phyloP scores from a whole-genome alignment of 1,140 invertebrate species.

The Leptopilina boulardi region DNA sequence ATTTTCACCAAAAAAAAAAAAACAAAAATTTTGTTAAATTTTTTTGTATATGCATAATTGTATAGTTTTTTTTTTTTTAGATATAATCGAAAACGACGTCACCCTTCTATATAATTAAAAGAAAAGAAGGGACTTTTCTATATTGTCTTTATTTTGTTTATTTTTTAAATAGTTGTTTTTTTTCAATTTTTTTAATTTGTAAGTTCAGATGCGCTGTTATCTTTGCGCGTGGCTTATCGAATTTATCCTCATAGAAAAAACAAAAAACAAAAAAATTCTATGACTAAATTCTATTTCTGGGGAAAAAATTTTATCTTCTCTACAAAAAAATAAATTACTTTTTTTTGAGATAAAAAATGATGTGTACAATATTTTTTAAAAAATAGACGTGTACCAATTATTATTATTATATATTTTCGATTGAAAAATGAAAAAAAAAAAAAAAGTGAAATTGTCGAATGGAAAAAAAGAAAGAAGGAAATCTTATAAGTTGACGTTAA shows the following conservation, averaged over 20 bases:
- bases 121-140: background rate
- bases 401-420: too few relatives aligned
- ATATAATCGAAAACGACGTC: background rate
- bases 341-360: slow-evolving; percentile 5
- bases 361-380: slow-evolving; percentile 18
- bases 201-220: background rate
- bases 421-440: background rate
- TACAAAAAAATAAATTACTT: background rate
- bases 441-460: background rate
- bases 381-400: slow-evolving; percentile 7
- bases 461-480: background rate
- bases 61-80: slow-evolving; percentile 8
- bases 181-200: background rate
- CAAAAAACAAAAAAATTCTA: background rate
- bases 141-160: background rate
- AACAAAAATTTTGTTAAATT: too few relatives aligned
- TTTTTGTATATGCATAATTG: slow-evolving; percentile 22
- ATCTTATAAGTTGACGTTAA: background rate
- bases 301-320: background rate
- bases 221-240: slow-evolving; percentile 23
- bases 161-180: background rate
- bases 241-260: slow-evolving; percentile 34
- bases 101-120: background rate
- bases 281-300: background rate
- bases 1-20: too few relatives aligned